Base-by-base conservation (phyloP, 2,888 invertebrate species). In the Drosophila barbarae region DNA sequence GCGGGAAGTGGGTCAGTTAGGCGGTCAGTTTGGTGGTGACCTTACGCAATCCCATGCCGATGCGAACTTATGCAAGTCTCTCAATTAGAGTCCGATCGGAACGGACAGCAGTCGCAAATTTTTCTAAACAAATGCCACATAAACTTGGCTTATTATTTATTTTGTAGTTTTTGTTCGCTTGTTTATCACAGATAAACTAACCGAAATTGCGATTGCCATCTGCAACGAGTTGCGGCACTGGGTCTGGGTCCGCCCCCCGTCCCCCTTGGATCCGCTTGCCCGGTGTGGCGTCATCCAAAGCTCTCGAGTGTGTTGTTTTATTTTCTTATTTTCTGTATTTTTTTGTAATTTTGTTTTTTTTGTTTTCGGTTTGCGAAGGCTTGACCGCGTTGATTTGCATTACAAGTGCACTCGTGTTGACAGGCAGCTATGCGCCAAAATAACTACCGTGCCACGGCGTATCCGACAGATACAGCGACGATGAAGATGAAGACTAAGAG, bases 381-480 rank as follows among this genome's bases (percentile, higher is more conserved):
- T 80, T 80, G 80, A 80, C 80, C 85, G 85, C 85, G 78, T 79
- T 77, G 74, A 81, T 87, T 87, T 86, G 86, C 87, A 86, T 84
- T 76, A 78, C 76, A 84, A 88, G 87, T 87, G 87, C 82, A 84
- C 87, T 85, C 32, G 85, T 83, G 78, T 85, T 87, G 88, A 80
- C 83, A 83, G 84, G 72, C 78, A 79, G 79, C 81, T 82, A 77
- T 85, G 82, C 82, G 82, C 87, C 84, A 85, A 86, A 84, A 80
- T 84, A 81, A 87, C 87, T 87, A 87, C 87, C 75, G 88, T 84
- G 74, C 71, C 80, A 50, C 71, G 46, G 59, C 36, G 50, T 51
- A 53, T 32, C 44, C 51, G 69, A 50, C 58, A 39, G 49, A 51
- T 64, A 39, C 26, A 21, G 13, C 26, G 15, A 15, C 26, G 42